These are phyloP conservation scores for Halictus quadricinctus DNA, from an alignment of 2,888 invertebrate species.

Conservation along the genomic window DNA sequence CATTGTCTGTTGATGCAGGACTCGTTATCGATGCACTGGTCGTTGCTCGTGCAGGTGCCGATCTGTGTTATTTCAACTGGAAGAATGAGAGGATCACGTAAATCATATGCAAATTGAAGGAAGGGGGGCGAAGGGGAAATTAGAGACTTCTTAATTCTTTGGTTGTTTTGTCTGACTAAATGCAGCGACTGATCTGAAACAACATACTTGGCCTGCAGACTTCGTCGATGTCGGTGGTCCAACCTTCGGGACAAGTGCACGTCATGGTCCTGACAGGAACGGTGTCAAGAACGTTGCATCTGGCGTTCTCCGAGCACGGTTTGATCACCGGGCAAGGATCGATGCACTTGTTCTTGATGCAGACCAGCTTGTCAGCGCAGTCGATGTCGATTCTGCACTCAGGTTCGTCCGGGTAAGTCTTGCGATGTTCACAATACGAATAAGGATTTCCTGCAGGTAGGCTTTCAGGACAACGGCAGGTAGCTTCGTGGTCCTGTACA, in stretches of 20 bases:
- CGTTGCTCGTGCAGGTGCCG: conserved; percentile 90
- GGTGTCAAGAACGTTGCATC: conserved; percentile 93
- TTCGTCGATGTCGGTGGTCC: conserved; percentile 91
- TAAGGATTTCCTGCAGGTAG: conserved; percentile 91
- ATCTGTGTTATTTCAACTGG: conserved; percentile 84
- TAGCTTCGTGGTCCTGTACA: conserved; percentile 90
- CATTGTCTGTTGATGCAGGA: conserved; percentile 94
- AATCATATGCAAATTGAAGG: neutral
- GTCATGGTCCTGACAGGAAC: conserved; percentile 94
- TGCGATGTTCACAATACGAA: conserved; percentile 87
- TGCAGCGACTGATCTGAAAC: neutral
- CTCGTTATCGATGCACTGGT: conserved; percentile 90
- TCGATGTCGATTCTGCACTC: conserved; percentile 91
- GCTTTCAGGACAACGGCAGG: conserved; percentile 92
- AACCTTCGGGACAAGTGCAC: conserved; percentile 93
- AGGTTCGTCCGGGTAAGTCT: conserved; percentile 83
- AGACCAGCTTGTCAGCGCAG: conserved; percentile 91
- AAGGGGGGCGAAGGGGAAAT: too few relatives aligned
- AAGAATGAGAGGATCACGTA: neutral
- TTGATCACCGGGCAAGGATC: conserved; percentile 90
- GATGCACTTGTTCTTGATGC: conserved; percentile 90
- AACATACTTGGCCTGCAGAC: conserved; percentile 87
- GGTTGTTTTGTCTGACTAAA: neutral
- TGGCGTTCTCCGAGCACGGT: conserved; percentile 90
- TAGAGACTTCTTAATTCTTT: too few relatives aligned